Base-by-base conservation (phyloP, 2,113 vertebrate genomes). In the Suncus etruscus region DNA sequence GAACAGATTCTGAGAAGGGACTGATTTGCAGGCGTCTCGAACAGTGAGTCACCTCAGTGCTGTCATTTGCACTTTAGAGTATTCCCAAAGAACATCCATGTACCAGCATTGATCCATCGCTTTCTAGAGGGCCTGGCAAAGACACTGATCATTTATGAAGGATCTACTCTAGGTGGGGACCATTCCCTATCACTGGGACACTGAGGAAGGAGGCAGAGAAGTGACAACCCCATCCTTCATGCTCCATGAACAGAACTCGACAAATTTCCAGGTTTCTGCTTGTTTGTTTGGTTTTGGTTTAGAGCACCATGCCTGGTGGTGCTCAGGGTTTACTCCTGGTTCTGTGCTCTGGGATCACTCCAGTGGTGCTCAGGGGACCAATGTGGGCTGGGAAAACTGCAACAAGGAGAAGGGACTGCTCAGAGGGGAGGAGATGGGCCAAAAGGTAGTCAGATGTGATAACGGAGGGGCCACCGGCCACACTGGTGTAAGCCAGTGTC, bases 11-110 rank as follows among this genome's bases (percentile, higher is more conserved):
- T 58, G 22, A 91, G 91, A 95, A 24, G 11, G 61, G 80, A 79
- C 29, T 84, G 84, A 87, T 68, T 70, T 2, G 75, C 6, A 81
- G 58, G 84, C 84, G 91, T 77, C 54, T 83, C 48, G 86, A 94
- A 77, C 11, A 77, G 74, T 51, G 20, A 48, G 16, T 22, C 22
- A 4, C 18, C 58, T 18, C 58, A 6, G 11, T 54, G 58, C 22
- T 22, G 18, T 61, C 8, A 61, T 61, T 61, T 61, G 58, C 58
- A 11, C 12, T 29, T 11, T 25, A 25, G 75, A 68, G 69, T 65
- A 45, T 89, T 66, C 32, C 32, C 88, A 86, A 65, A 25, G 18
- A 61, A 75, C 24, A 20, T 0, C n/a, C 12, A 50, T 7, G 11
- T 4, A 82, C 11, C 29, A 58, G 48, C 72, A 39, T 3, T n/a